Evolutionary conservation across 1,140 invertebrate genomes (phyloP).

Genomic region (Eulimnadia texana): DNA sequence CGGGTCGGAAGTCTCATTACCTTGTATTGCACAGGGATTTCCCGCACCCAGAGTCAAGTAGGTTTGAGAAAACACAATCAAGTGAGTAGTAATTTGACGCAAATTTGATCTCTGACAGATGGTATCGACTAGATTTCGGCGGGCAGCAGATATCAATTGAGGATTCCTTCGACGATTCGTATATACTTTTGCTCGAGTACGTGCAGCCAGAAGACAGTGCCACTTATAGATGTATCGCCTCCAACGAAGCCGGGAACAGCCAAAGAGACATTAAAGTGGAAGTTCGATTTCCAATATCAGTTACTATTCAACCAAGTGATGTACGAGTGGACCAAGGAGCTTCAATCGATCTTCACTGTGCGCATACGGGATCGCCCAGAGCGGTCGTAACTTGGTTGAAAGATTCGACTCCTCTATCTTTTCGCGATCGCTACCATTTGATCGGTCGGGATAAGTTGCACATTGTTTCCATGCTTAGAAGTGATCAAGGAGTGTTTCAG

Average conservation of each 20-base stretch:
- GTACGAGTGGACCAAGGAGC: background rate
- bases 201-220: conserved; percentile 1
- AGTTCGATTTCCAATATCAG: background rate
- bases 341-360: background rate
- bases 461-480: background rate
- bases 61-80: background rate
- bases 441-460: background rate
- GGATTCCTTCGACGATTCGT: background rate
- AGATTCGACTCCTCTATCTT: background rate
- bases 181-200: conserved; percentile 4
- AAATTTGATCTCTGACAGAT: background rate
- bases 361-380: background rate
- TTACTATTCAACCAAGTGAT: background rate
- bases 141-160: background rate
- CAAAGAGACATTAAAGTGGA: background rate
- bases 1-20: conserved; percentile 19
- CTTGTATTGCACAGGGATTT: conserved; percentile 29
- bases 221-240: conserved; percentile 20
- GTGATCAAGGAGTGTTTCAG: conserved; percentile 68
- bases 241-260: conserved; percentile 19
- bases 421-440: background rate
- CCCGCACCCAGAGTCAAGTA: conserved; percentile 28
- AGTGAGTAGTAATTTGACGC: background rate
- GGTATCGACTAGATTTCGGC: conserved; percentile 3
- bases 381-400: background rate